A percentile compares a stretch with the other conserved stretches of the same genome.
Conservation (phyloP, 2,113 vertebrate species). For the Ictalurus punctatus region DNA sequence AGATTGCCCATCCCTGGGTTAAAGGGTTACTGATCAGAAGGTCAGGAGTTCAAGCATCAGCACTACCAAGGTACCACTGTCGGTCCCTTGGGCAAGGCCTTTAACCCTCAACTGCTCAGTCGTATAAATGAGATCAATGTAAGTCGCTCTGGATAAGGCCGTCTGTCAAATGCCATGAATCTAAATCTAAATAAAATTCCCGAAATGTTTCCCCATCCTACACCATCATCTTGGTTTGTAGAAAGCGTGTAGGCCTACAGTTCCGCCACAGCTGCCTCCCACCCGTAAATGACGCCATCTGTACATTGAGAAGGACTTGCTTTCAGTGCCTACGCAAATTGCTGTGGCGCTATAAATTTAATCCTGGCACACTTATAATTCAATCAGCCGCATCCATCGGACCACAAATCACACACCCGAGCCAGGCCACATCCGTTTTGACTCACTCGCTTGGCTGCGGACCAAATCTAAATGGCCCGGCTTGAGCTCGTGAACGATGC, state of each 20-base stretch:
- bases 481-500: constrained; percentile 42
- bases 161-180: too few species aligned
- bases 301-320: constrained; percentile 28
- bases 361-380: constrained; percentile 36
- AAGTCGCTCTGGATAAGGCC: too few species aligned
- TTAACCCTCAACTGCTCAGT: too few species aligned
- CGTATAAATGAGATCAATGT: too few species aligned
- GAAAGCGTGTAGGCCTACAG: not conserved
- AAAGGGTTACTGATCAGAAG: too few species aligned
- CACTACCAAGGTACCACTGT: too few species aligned
- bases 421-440: constrained; percentile 35
- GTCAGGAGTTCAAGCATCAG: too few species aligned
- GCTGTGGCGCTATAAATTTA: constrained; percentile 39
- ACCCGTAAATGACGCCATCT: constrained; percentile 13
- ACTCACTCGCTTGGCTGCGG: constrained; percentile 38
- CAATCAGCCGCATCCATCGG: constrained; percentile 39
- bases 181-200: not conserved
- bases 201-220: not conserved
- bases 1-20: too few species aligned
- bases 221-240: not conserved
- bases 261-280: not conserved
- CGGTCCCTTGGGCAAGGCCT: too few species aligned
- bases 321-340: constrained; percentile 31
- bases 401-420: constrained; percentile 48
- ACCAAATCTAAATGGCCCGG: constrained; percentile 50